Conservation (phyloP, 2,113 vertebrate genomes). For the rabbit (Oryctolagus cuniculus) region DNA sequence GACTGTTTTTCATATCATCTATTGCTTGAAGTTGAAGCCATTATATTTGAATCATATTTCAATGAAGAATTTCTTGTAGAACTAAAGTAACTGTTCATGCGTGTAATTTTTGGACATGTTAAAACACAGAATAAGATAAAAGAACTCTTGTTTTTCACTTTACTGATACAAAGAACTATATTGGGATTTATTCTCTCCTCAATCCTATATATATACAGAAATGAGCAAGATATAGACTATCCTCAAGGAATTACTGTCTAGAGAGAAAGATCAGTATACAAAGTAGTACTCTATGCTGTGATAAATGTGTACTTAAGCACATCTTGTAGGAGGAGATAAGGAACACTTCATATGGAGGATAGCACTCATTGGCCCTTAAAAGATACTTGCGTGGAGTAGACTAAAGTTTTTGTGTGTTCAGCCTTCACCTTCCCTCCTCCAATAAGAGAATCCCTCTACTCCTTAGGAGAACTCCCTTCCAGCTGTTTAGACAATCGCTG, state of each 20-base stretch:
- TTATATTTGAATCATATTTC: slow-evolving; percentile 34
- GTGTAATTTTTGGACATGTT: neutral
- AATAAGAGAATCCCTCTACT: neutral
- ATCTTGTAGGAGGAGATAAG: neutral
- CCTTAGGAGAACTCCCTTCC: neutral
- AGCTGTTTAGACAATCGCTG: neutral
- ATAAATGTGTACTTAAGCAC: neutral
- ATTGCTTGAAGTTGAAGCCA: slow-evolving; percentile 6
- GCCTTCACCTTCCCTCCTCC: neutral
- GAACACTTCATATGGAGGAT: neutral
- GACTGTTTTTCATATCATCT: neutral
- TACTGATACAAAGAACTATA: neutral
- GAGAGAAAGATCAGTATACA: neutral
- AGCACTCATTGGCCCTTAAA: neutral
- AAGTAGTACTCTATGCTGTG: neutral
- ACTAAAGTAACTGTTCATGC: neutral
- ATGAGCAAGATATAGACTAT: neutral
- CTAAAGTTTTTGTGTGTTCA: neutral
- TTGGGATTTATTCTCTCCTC: neutral
- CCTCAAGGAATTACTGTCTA: neutral
- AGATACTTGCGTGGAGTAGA: neutral
- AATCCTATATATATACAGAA: neutral
- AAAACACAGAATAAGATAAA: neutral
- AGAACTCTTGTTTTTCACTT: neutral
- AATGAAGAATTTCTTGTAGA: neutral